These are phyloP conservation scores for Machimus rusticus DNA, from an alignment of 2,888 invertebrate species.

Conservation along the genomic window DNA sequence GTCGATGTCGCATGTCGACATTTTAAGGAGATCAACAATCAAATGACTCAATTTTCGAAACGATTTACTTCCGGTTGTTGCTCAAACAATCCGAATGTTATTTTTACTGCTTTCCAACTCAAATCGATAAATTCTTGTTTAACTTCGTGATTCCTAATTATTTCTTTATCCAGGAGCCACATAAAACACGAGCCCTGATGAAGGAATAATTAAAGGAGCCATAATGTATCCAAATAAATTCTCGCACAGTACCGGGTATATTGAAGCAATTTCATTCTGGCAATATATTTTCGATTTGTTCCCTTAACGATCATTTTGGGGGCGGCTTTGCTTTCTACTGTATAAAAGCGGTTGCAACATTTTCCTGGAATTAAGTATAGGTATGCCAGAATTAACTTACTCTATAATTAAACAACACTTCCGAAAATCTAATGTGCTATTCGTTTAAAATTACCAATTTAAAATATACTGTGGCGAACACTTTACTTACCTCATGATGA, in stretches of 20 bases:
- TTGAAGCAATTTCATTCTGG: not conserved
- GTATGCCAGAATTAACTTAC: not conserved
- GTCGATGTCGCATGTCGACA: not conserved
- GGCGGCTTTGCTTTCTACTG: not conserved
- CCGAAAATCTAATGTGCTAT: not conserved
- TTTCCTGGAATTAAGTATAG: not conserved
- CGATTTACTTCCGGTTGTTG: not conserved
- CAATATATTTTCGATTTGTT: conserved; percentile 28
- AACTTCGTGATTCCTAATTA: conserved; percentile 11
- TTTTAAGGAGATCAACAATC: not conserved
- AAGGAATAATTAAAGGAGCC: conserved; percentile 6
- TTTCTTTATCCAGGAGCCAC: not conserved
- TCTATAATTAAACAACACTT: not conserved
- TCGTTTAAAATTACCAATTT: not conserved
- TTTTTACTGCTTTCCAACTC: not conserved
- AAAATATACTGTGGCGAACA: too few relatives aligned
- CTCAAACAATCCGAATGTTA: not conserved
- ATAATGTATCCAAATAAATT: conserved; percentile 21
- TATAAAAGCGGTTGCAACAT: not conserved
- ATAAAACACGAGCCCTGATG: not conserved
- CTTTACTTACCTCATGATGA: too few relatives aligned
- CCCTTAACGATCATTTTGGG: conserved; percentile 20
- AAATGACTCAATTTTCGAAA: not conserved
- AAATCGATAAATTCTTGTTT: not conserved
- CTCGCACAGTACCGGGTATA: not conserved